These are phyloP conservation scores for Trachelus iudaicus DNA, from an alignment of 2,888 invertebrate genomes.

Conservation along the genomic window DNA sequence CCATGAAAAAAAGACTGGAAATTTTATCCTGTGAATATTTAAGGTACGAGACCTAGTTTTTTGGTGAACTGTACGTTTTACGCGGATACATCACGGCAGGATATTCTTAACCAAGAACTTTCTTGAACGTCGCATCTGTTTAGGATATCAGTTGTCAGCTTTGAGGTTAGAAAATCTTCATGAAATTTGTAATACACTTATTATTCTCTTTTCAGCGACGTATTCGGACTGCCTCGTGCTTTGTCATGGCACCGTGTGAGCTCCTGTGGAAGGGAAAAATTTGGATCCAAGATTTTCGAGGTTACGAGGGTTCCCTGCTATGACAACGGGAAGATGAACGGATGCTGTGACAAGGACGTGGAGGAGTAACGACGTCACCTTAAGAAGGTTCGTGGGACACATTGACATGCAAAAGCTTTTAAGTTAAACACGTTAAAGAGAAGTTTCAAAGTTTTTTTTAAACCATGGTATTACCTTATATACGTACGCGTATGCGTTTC, in stretches of 20 bases:
- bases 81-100: background rate
- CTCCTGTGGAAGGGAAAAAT: background rate
- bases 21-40: background rate
- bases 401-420: background rate
- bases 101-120: background rate
- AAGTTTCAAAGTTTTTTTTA: background rate
- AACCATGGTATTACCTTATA: background rate
- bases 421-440: background rate
- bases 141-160: background rate
- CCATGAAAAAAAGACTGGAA: background rate
- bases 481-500: background rate
- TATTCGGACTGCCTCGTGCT: background rate
- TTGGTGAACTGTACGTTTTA: background rate
- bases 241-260: background rate
- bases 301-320: background rate
- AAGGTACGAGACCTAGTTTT: background rate
- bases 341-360: background rate
- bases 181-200: background rate
- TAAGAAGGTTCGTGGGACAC: background rate
- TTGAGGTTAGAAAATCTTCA: background rate
- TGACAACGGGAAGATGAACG: background rate
- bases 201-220: background rate
- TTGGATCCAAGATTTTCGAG: background rate
- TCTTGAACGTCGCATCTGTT: background rate
- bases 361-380: background rate